These are phyloP conservation scores for Eudyptes chrysolophus DNA, from an alignment of 2,113 vertebrate genomes.

Conservation along the genomic window DNA sequence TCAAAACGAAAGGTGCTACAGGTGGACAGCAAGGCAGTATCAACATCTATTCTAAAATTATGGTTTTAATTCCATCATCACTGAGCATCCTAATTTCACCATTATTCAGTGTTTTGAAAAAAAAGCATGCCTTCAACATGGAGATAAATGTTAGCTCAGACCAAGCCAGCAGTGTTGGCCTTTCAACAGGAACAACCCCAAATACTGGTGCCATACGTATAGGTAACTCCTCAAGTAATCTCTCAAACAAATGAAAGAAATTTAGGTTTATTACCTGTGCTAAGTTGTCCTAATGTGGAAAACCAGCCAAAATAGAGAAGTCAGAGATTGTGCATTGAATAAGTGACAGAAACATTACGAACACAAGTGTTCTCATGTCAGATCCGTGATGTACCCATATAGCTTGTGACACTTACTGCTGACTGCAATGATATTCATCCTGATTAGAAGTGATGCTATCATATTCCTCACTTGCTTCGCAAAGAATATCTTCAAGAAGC, in stretches of 20 bases:
- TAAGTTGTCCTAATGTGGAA: background rate
- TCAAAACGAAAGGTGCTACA: background rate
- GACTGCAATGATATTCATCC: conserved; percentile 17
- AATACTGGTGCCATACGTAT: background rate
- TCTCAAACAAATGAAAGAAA: background rate
- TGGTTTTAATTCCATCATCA: background rate
- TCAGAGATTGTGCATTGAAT: background rate
- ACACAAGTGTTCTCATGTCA: background rate
- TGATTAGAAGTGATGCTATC: conserved; percentile 22
- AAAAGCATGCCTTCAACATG: background rate
- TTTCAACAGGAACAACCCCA: background rate
- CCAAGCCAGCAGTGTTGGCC: background rate
- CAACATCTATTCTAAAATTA: conserved; percentile 3
- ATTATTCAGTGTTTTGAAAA: background rate
- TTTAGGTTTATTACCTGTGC: background rate
- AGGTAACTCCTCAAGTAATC: background rate
- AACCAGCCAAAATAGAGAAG: background rate
- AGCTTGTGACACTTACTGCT: conserved; percentile 48
- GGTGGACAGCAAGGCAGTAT: background rate
- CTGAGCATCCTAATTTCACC: background rate
- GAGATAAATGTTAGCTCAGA: background rate
- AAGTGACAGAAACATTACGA: conserved; percentile 30
- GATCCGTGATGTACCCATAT: conserved; percentile 11
- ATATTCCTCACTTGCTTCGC: background rate
- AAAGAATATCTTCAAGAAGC: background rate